Evolutionary conservation across 2,888 invertebrate genomes (phyloP).

Genomic region (Smittia sp.): DNA sequence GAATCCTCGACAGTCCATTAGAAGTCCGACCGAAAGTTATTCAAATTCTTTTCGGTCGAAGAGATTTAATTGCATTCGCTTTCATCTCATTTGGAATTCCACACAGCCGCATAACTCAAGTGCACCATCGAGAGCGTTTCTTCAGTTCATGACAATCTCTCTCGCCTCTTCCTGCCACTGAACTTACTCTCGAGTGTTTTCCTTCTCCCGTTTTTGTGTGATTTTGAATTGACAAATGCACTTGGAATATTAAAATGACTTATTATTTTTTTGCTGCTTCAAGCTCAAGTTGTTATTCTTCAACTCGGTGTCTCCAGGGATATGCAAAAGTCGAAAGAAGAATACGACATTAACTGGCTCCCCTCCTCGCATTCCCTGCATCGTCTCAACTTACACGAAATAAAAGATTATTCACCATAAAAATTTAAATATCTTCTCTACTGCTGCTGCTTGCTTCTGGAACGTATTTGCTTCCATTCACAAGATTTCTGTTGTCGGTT

Average conservation of each 20-base stretch:
- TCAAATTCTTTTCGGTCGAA: background rate
- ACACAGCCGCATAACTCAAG: background rate
- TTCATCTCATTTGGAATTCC: conserved; percentile 12
- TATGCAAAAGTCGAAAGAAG: background rate
- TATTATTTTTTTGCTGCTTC: background rate
- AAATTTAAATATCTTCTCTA: conserved; percentile 5
- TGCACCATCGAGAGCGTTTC: conserved; percentile 19
- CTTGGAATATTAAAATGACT: conserved; percentile 27
- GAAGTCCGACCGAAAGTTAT: background rate
- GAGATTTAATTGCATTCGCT: conserved; percentile 22
- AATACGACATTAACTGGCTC: background rate
- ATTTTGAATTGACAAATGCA: conserved; percentile 23
- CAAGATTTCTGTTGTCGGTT: background rate
- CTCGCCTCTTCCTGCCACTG: conserved; percentile 9
- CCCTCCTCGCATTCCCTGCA: background rate
- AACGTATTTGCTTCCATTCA: background rate
- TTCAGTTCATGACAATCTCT: background rate
- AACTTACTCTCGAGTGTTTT: conserved; percentile 13
- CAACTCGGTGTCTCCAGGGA: background rate
- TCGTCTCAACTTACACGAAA: conserved; percentile 9
- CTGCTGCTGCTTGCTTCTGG: too few relatives aligned
- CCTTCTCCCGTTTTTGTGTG: conserved; percentile 8
- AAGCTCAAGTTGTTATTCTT: background rate
- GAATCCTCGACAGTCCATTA: background rate
- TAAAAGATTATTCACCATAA: background rate